Evolutionary conservation across 2,113 vertebrate genomes (phyloP).

Genomic region (Xiphias gladius): DNA sequence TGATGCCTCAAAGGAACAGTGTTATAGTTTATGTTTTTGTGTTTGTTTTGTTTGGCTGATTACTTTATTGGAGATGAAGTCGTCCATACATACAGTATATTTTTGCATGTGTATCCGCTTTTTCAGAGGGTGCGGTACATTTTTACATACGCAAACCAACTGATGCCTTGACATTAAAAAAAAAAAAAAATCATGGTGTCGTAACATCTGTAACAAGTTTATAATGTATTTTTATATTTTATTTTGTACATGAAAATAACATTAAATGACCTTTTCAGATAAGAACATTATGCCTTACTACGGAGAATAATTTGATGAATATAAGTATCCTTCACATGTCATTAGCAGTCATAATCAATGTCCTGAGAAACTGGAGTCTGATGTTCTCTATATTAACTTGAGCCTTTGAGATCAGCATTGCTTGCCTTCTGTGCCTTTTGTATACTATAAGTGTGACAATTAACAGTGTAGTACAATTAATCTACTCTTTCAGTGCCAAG

Average conservation of each 20-base stretch:
- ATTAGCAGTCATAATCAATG: slow-evolving; percentile 36
- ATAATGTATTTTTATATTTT: slow-evolving; percentile 99
- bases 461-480: slow-evolving; percentile 90
- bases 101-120: slow-evolving; percentile 76
- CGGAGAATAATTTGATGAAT: slow-evolving; percentile 61
- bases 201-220: slow-evolving; percentile 99
- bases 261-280: slow-evolving; percentile 97
- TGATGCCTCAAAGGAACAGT: slow-evolving; percentile 84
- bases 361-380: slow-evolving; percentile 72
- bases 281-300: slow-evolving; percentile 87
- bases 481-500: slow-evolving; percentile 92
- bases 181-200: slow-evolving; percentile 88
- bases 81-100: slow-evolving; percentile 46
- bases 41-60: slow-evolving; percentile 52
- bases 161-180: slow-evolving; percentile 92
- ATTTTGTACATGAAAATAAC: slow-evolving; percentile 99
- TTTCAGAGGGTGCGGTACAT: slow-evolving; percentile 76
- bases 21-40: slow-evolving; percentile 83
- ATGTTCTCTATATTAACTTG: slow-evolving; percentile 78
- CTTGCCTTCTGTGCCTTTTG: slow-evolving; percentile 95
- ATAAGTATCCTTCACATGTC: slow-evolving; percentile 46
- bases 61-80: slow-evolving; percentile 54
- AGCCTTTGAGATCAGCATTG: slow-evolving; percentile 88
- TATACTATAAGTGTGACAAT: slow-evolving; percentile 76
- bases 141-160: slow-evolving; percentile 85